Percentiles rank a stretch among this genome's conserved stretches.
Conservation (phyloP, 2,797 vertebrate species). For the Sylvia borin region DNA sequence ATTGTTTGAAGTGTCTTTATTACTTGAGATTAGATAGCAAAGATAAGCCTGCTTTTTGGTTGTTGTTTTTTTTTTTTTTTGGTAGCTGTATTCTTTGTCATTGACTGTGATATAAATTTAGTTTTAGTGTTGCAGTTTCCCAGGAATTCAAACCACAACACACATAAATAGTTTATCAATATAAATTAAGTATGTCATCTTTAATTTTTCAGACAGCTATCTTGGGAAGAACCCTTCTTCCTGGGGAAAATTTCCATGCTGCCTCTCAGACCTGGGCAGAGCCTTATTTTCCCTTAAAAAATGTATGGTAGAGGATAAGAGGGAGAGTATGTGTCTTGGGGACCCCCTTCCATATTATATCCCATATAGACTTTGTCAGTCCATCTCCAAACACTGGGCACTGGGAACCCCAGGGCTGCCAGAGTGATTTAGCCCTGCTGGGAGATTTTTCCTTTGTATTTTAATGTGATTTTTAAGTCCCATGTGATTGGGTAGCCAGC, state of each 20-base stretch:
- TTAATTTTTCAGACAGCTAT: not conserved
- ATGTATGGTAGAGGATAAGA: not conserved
- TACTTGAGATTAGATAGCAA: not conserved
- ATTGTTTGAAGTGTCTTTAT: not conserved
- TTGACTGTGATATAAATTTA: not conserved
- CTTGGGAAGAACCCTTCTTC: not conserved
- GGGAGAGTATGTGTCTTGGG: not conserved
- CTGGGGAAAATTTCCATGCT: not conserved
- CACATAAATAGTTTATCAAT: not conserved
- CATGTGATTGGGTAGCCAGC: not conserved
- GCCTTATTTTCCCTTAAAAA: not conserved
- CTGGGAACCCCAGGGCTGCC: not conserved
- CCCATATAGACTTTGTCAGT: not conserved
- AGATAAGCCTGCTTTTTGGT: not conserved
- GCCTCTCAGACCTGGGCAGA: not conserved
- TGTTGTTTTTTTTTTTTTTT: not conserved
- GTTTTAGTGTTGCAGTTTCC: not conserved
- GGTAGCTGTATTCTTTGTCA: not conserved
- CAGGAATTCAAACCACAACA: not conserved
- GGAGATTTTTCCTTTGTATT: not conserved
- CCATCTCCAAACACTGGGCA: not conserved
- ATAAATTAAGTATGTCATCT: not conserved
- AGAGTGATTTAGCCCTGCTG: not conserved
- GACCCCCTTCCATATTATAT: too few species aligned
- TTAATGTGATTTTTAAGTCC: not conserved